A percentile compares a stretch with the other conserved stretches of the same genome.
phyloP scores from a whole-genome alignment of 2,113 vertebrate species.

The Cyphomyrus plagiostoma region DNA sequence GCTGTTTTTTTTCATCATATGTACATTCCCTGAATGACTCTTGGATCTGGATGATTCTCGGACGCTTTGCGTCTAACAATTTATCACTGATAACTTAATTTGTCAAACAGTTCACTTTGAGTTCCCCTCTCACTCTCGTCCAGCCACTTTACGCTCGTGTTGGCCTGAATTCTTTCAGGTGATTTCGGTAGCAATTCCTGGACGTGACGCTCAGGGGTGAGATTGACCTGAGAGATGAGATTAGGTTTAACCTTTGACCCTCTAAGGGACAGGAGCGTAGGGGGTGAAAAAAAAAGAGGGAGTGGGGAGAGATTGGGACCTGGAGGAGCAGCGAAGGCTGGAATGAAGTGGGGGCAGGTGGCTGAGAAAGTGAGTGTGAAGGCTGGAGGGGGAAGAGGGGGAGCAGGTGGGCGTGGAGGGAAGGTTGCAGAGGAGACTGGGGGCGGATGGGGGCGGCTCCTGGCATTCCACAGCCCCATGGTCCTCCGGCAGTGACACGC shows the following conservation, averaged over 20 bases:
- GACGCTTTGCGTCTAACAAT: background rate
- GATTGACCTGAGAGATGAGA: background rate
- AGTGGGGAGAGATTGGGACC: background rate
- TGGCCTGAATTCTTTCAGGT: background rate
- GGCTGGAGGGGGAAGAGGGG: background rate
- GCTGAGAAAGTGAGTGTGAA: background rate
- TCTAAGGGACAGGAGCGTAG: background rate
- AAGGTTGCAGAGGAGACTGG: background rate
- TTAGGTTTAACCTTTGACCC: slow-evolving; percentile 23
- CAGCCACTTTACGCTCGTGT: background rate
- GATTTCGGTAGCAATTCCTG: background rate
- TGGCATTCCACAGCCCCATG: background rate
- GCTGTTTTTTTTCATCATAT: background rate
- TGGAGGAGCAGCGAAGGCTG: background rate
- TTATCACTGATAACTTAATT: background rate
- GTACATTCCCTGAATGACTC: background rate
- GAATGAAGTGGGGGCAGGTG: background rate
- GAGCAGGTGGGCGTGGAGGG: background rate
- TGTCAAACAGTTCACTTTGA: background rate
- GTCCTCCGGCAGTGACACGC: background rate
- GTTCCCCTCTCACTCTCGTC: background rate
- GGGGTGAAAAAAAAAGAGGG: background rate
- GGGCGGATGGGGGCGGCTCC: background rate
- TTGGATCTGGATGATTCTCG: background rate
- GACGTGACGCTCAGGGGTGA: background rate